These are phyloP conservation scores for Scaptodrosophila latifasciaeformis DNA, from an alignment of 2,888 invertebrate species.

Conservation along the genomic window DNA sequence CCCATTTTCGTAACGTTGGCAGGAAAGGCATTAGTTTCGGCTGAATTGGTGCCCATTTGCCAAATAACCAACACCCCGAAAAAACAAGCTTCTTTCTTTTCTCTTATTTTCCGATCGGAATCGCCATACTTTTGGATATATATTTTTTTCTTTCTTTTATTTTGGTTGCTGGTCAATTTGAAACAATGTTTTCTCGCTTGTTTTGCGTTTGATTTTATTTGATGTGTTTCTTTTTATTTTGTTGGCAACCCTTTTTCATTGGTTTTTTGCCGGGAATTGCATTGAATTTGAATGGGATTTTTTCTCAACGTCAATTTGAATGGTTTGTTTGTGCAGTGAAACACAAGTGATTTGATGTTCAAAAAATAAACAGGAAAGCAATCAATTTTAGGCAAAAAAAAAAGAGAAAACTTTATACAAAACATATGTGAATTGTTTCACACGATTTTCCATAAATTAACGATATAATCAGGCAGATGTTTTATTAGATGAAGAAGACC, in stretches of 20 bases:
- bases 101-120: no score
- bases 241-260: conserved; percentile 30
- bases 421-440: background rate
- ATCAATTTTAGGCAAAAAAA: no score
- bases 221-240: conserved; percentile 49
- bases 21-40: conserved; percentile 66
- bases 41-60: conserved; percentile 65
- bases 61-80: conserved; percentile 20
- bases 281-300: conserved; percentile 43
- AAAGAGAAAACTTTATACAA: conserved; percentile 1
- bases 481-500: no score
- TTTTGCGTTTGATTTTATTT: conserved; percentile 67
- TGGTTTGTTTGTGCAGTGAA: conserved; percentile 28
- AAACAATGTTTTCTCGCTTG: conserved; percentile 64
- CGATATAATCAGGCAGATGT: no score
- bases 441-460: no score
- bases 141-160: no score
- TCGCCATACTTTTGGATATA: no score
- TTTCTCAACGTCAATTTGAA: background rate
- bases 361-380: no score
- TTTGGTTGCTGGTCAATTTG: conserved; percentile 56
- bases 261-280: conserved; percentile 22
- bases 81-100: no score
- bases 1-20: no score
- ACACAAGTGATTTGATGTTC: conserved; percentile 50